A percentile compares a stretch with the other conserved stretches of the same genome.
Conservation (phyloP, 2,113 vertebrate species). For the Eulemur macaco region DNA sequence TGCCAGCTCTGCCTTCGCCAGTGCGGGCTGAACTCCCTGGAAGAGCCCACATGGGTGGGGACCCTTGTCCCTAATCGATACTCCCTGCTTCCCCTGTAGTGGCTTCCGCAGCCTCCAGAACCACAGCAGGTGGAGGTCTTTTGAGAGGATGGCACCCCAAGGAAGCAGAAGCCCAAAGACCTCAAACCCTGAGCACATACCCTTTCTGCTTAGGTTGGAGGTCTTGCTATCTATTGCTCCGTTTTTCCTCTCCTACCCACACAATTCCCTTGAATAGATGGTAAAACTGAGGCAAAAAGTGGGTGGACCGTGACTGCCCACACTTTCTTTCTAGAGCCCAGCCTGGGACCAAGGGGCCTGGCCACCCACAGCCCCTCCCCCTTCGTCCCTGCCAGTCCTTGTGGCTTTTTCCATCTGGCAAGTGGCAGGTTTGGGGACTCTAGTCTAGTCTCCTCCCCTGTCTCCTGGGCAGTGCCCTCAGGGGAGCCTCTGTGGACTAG, state of each 20-base stretch:
- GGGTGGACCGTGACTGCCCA: not conserved
- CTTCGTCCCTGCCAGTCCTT: not conserved
- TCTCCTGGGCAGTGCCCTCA: not conserved
- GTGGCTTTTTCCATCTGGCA: not conserved
- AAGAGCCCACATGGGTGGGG: not conserved
- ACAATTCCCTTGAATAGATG: not conserved
- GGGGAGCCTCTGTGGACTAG: not conserved
- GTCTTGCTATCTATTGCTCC: not conserved
- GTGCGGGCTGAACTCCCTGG: not conserved
- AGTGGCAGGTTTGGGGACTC: not conserved
- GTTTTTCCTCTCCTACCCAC: not conserved
- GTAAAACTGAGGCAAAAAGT: constrained; percentile 5
- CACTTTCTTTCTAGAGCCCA: not conserved
- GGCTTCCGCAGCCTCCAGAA: not conserved
- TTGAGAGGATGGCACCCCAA: not conserved
- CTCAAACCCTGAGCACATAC: not conserved
- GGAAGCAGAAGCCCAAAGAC: not conserved
- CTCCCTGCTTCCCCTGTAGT: not conserved
- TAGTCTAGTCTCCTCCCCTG: not conserved
- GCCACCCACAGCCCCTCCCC: not conserved
- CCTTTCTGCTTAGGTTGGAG: not conserved
- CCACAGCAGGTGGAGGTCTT: not conserved
- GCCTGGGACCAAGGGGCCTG: not conserved
- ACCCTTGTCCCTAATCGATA: not conserved
- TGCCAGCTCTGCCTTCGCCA: not conserved